Percentiles rank a stretch among this genome's conserved stretches.
phyloP scores from a whole-genome alignment of 2,113 vertebrate species.

The Orthonyx spaldingii region DNA sequence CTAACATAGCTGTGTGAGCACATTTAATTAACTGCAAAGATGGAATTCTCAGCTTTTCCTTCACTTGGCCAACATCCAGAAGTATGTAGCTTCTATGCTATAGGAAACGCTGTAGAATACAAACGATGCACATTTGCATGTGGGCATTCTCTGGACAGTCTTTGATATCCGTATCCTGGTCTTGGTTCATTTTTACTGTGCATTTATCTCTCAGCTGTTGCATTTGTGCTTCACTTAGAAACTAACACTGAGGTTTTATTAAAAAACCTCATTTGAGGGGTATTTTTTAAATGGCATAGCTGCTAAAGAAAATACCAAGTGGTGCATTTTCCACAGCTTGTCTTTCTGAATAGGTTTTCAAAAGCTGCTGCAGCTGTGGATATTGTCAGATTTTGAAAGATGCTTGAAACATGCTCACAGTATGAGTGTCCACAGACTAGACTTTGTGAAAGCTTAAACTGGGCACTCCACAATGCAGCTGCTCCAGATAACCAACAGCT shows the following conservation, averaged over 20 bases:
- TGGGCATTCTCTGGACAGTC: not conserved
- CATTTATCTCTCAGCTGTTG: not conserved
- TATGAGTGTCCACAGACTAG: not conserved
- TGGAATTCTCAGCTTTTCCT: not conserved
- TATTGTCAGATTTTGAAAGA: not conserved
- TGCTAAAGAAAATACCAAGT: not conserved
- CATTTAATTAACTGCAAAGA: conserved; percentile 62
- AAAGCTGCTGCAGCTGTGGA: not conserved
- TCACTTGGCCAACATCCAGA: conserved; percentile 7
- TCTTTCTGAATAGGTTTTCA: not conserved
- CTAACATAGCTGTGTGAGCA: conserved; percentile 34
- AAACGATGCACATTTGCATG: not conserved
- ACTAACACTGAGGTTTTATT: not conserved
- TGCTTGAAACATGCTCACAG: not conserved
- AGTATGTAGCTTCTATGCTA: not conserved
- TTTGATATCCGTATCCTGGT: not conserved
- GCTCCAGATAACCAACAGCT: not conserved
- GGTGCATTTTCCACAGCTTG: not conserved
- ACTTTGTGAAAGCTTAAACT: not conserved
- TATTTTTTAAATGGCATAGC: not conserved
- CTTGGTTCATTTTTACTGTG: not conserved
- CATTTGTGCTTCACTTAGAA: not conserved
- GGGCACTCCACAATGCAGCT: not conserved
- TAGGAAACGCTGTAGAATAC: not conserved
- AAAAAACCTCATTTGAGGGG: not conserved